phyloP scores from a whole-genome alignment of 2,113 vertebrate genomes.

The Phycodurus eques region DNA sequence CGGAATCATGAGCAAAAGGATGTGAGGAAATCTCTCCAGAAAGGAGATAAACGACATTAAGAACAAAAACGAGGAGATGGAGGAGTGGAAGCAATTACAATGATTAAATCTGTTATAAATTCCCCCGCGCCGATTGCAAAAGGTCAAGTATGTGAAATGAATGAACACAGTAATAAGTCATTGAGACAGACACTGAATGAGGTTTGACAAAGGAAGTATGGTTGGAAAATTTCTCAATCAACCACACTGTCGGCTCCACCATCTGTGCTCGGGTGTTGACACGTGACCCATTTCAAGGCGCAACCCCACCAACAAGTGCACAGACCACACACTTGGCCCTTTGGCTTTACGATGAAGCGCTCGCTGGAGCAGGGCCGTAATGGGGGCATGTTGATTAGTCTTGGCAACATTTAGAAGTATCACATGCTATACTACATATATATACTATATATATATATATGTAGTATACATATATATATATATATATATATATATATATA shows the following conservation, averaged over 20 bases:
- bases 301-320: not conserved
- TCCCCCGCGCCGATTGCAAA: conserved; percentile 3
- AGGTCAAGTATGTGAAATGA: conserved; percentile 35
- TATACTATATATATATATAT: too few species aligned
- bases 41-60: not conserved
- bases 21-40: not conserved
- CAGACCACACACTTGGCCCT: not conserved
- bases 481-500: too few species aligned
- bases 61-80: not conserved
- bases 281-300: conserved; percentile 33
- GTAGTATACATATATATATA: too few species aligned
- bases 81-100: conserved; percentile 3
- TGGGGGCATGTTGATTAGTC: too few species aligned
- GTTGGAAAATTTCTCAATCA: conserved; percentile 59
- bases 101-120: conserved; percentile 10
- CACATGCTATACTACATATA: too few species aligned
- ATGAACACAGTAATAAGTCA: conserved; percentile 35
- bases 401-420: too few species aligned
- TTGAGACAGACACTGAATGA: conserved; percentile 45
- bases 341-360: not conserved
- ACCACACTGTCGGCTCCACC: conserved; percentile 33
- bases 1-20: conserved; percentile 11
- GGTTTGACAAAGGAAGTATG: conserved; percentile 47
- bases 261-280: conserved; percentile 31
- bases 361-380: not conserved